These are phyloP conservation scores for Festucalex cinctus DNA, from an alignment of 2,113 vertebrate genomes.

Conservation along the genomic window DNA sequence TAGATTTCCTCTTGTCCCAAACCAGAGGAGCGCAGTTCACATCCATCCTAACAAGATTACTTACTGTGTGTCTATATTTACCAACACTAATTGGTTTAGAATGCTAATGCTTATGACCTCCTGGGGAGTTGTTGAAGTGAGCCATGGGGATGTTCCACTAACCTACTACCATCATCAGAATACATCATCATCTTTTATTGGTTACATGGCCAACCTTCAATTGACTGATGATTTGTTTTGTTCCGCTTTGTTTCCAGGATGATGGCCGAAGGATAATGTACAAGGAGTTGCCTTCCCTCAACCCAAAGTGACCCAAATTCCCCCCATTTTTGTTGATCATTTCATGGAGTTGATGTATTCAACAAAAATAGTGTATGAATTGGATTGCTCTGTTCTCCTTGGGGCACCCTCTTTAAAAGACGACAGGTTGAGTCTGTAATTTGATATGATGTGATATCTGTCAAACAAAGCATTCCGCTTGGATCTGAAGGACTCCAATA, in stretches of 20 bases:
- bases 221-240: neutral
- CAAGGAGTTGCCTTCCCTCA: conserved; percentile 27
- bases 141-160: neutral
- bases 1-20: neutral
- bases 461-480: conserved; percentile 17
- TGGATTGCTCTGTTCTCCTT: neutral
- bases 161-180: neutral
- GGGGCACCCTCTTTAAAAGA: conserved; percentile 12
- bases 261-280: conserved; percentile 57
- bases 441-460: conserved; percentile 24
- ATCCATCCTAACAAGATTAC: conserved; percentile 47
- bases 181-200: neutral
- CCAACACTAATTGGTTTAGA: conserved; percentile 56
- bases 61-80: conserved; percentile 51
- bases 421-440: conserved; percentile 14
- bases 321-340: neutral
- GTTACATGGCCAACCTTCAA: neutral
- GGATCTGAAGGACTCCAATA: conserved; percentile 9
- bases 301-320: conserved; percentile 26
- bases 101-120: conserved; percentile 26
- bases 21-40: neutral
- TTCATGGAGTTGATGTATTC: conserved; percentile 15
- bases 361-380: conserved; percentile 8
- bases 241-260: conserved; percentile 60
- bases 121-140: neutral